A percentile compares a stretch with the other conserved stretches of the same genome.
Evolutionary conservation across 2,113 vertebrate genomes (phyloP).

Genomic region (Hippocampus barbouri): DNA sequence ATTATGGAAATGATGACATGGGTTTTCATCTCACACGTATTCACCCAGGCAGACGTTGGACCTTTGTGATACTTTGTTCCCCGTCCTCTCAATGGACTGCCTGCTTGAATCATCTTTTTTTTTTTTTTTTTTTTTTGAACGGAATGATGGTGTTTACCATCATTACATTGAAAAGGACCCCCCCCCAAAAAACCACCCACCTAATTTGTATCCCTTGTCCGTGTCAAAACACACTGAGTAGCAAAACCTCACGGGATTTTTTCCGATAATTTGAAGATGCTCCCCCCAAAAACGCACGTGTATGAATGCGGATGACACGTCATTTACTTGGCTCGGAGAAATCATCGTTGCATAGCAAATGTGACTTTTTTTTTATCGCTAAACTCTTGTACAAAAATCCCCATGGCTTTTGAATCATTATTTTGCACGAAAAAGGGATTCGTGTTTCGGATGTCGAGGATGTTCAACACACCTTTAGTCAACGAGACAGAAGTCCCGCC

Average conservation of each 20-base stretch:
- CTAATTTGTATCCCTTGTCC: neutral
- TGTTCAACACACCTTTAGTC: constrained; percentile 49
- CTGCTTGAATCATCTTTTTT: constrained; percentile 66
- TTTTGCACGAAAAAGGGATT: constrained; percentile 62
- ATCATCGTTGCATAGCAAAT: too few species aligned
- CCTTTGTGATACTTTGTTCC: constrained; percentile 71
- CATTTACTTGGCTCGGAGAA: too few species aligned
- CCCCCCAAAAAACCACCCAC: neutral
- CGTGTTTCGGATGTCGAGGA: constrained; percentile 63
- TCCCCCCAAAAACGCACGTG: too few species aligned
- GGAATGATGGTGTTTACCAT: constrained; percentile 70
- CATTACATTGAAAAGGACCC: constrained; percentile 62
- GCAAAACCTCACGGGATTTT: too few species aligned
- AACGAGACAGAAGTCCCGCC: constrained; percentile 12
- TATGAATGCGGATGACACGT: too few species aligned
- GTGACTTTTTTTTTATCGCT: too few species aligned
- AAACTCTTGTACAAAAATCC: too few species aligned
- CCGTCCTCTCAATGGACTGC: constrained; percentile 57
- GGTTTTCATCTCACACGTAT: constrained; percentile 76
- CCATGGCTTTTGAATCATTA: too few species aligned
- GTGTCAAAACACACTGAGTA: neutral
- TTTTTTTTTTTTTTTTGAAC: constrained; percentile 5
- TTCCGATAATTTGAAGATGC: too few species aligned
- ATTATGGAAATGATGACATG: constrained; percentile 78
- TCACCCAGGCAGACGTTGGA: constrained; percentile 73